Evolutionary conservation across 2,888 invertebrate species (phyloP).

Genomic region (Amorpha juglandis): DNA sequence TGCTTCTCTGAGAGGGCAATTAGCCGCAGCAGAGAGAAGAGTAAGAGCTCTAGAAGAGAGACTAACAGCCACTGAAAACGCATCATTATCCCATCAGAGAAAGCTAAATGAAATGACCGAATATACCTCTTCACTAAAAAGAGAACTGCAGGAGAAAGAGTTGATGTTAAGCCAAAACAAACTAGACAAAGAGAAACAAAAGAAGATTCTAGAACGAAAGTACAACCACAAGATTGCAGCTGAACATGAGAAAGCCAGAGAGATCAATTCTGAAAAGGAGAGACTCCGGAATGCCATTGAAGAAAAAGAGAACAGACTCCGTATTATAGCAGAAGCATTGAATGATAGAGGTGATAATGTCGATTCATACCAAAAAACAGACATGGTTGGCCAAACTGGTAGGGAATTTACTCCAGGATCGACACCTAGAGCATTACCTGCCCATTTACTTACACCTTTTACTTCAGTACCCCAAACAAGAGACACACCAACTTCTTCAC

Average conservation of each 20-base stretch:
- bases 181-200: slow-evolving; percentile 87
- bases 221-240: slow-evolving; percentile 86
- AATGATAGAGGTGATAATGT: slow-evolving; percentile 60
- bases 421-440: slow-evolving; percentile 74
- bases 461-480: slow-evolving; percentile 59
- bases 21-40: slow-evolving; percentile 88
- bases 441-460: slow-evolving; percentile 75
- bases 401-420: slow-evolving; percentile 75
- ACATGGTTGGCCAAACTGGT: slow-evolving; percentile 69
- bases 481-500: slow-evolving; percentile 67
- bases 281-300: slow-evolving; percentile 65
- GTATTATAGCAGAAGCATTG: slow-evolving; percentile 73
- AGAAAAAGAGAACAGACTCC: slow-evolving; percentile 75
- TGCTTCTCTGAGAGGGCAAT: slow-evolving; percentile 85
- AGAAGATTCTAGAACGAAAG: slow-evolving; percentile 83
- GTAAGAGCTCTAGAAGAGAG: slow-evolving; percentile 87
- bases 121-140: slow-evolving; percentile 84
- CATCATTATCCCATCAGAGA: slow-evolving; percentile 84
- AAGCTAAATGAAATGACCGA: slow-evolving; percentile 87
- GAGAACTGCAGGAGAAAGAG: slow-evolving; percentile 87
- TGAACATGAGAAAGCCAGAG: slow-evolving; percentile 90
- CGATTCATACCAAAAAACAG: slow-evolving; percentile 51
- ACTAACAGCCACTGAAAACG: slow-evolving; percentile 86
- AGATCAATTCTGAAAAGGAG: slow-evolving; percentile 80
- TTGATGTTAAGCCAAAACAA: slow-evolving; percentile 85